Evolutionary conservation across 2,888 invertebrate genomes (phyloP).

Genomic region (Zeuzera pyrina): DNA sequence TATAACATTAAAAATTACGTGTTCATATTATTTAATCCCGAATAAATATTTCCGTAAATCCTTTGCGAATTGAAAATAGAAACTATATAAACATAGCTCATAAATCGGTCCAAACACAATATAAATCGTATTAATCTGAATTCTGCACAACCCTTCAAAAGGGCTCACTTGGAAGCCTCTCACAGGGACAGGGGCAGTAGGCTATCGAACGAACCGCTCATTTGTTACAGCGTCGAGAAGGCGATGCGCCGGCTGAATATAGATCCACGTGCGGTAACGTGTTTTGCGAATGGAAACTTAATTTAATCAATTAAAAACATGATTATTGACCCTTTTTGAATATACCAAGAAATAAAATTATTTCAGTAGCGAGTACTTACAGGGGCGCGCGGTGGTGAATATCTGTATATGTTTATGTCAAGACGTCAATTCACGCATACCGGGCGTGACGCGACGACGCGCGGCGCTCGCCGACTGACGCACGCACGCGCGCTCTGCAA

Average conservation of each 20-base stretch:
- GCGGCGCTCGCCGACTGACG: slow-evolving; percentile 58
- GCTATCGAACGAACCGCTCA: slow-evolving; percentile 69
- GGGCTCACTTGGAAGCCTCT: slow-evolving; percentile 49
- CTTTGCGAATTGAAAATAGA: too few relatives aligned
- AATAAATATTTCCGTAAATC: too few relatives aligned
- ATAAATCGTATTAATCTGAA: slow-evolving; percentile 33
- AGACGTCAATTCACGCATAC: slow-evolving; percentile 41
- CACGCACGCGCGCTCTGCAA: slow-evolving; percentile 52
- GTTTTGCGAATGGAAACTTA: slow-evolving; percentile 25
- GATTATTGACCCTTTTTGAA: slow-evolving; percentile 22
- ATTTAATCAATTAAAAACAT: slow-evolving; percentile 1
- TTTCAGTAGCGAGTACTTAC: slow-evolving; percentile 39
- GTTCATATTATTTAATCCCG: too few relatives aligned
- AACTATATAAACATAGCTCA: too few relatives aligned
- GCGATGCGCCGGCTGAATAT: slow-evolving; percentile 36
- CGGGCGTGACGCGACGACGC: slow-evolving; percentile 53
- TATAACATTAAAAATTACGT: too few relatives aligned
- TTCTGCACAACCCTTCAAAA: slow-evolving; percentile 57
- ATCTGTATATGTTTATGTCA: slow-evolving; percentile 29
- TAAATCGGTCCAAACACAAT: slow-evolving; percentile 22
- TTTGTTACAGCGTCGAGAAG: slow-evolving; percentile 51
- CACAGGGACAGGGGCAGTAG: slow-evolving; percentile 73
- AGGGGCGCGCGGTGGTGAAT: slow-evolving; percentile 63
- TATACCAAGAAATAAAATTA: slow-evolving; percentile 21
- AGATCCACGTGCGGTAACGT: slow-evolving; percentile 58